Evolutionary conservation across 1,140 invertebrate genomes (phyloP).

Genomic region (Liolophura sinensis): DNA sequence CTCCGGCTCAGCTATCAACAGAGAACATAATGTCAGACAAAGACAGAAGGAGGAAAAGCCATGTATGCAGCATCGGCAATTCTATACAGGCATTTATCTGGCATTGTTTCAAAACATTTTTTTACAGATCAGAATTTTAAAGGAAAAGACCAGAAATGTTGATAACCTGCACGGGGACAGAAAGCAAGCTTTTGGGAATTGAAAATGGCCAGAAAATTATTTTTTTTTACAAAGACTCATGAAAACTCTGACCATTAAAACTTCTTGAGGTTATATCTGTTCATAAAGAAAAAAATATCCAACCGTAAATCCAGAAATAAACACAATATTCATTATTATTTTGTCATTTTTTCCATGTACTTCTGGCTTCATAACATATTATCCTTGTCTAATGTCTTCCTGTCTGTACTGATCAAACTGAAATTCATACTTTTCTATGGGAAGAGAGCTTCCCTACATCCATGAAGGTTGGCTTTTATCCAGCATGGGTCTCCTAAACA

Average conservation of each 20-base stretch:
- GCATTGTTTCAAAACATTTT: neutral
- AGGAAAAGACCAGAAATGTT: neutral
- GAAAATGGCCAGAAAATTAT: too few species aligned
- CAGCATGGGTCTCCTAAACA: too few species aligned
- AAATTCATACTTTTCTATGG: too few species aligned
- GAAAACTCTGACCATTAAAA: neutral
- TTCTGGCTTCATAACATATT: neutral
- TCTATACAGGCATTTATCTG: too few species aligned
- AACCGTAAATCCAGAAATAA: neutral
- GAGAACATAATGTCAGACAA: too few species aligned
- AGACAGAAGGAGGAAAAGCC: too few species aligned
- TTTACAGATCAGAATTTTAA: constrained; percentile 2
- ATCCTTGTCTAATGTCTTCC: neutral
- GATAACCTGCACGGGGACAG: too few species aligned
- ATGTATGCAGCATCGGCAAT: too few species aligned
- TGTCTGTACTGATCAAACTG: too few species aligned
- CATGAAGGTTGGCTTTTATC: too few species aligned
- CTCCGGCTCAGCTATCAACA: neutral
- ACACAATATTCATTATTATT: neutral
- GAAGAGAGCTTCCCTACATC: too few species aligned
- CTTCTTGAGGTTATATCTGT: neutral
- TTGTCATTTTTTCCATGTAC: neutral
- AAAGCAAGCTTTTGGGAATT: neutral
- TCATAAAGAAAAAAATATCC: too few species aligned
- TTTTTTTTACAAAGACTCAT: neutral